A percentile compares a stretch with the other conserved stretches of the same genome.
Conservation (phyloP, 2,888 invertebrate species). For the Drosophila mettleri region DNA sequence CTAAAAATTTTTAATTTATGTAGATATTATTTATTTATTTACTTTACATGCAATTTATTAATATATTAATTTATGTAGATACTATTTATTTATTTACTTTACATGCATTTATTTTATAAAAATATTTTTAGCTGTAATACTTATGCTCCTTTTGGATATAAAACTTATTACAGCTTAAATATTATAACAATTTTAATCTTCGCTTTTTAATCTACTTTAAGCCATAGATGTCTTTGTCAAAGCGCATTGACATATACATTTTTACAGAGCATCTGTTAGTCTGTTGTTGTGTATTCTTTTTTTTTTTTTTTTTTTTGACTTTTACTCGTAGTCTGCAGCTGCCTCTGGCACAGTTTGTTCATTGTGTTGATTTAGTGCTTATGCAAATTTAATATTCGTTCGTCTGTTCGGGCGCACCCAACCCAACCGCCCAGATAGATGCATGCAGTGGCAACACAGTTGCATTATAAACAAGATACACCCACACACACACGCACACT, state of each 20-base stretch:
- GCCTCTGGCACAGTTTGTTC: conserved; percentile 47
- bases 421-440: conserved; percentile 59
- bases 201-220: not conserved
- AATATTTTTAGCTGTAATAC: too few relatives aligned
- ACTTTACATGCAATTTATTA: too few relatives aligned
- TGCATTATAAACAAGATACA: conserved; percentile 70
- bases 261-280: conserved; percentile 25
- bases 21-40: too few relatives aligned
- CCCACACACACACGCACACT: conserved; percentile 1
- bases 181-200: not conserved
- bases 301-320: too few relatives aligned
- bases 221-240: not conserved
- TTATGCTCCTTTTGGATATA: too few relatives aligned
- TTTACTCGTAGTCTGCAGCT: conserved; percentile 17
- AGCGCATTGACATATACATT: not conserved
- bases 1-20: too few relatives aligned
- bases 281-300: not conserved
- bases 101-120: too few relatives aligned
- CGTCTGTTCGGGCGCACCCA: conserved; percentile 33
- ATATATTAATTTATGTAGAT: too few relatives aligned
- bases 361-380: conserved; percentile 80
- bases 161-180: too few relatives aligned
- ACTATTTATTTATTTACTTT: too few relatives aligned
- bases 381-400: conserved; percentile 77
- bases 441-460: conserved; percentile 71